phyloP scores from a whole-genome alignment of 2,113 vertebrate species.

The Hyperoodon ampullatus region DNA sequence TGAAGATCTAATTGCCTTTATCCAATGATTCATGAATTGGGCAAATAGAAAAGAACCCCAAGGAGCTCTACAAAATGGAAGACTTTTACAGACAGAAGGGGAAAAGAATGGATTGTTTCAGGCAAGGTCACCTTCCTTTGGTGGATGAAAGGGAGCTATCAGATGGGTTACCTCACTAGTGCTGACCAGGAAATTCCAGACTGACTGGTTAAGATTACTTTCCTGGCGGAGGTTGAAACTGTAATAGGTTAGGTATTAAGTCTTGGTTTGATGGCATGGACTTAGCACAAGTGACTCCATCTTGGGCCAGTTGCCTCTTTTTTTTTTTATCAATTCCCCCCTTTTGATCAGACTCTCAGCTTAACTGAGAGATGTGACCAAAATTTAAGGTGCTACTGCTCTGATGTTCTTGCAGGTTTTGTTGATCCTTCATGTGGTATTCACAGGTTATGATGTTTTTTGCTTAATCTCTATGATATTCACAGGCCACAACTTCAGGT shows the following conservation, averaged over 20 bases:
- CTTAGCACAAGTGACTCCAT: not conserved
- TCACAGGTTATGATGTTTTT: not conserved
- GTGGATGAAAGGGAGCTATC: not conserved
- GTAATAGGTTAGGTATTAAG: not conserved
- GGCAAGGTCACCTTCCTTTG: not conserved
- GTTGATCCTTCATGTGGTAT: not conserved
- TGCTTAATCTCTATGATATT: not conserved
- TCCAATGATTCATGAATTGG: not conserved
- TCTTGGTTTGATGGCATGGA: not conserved
- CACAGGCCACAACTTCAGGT: not conserved
- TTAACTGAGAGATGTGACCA: not conserved
- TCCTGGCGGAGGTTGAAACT: not conserved
- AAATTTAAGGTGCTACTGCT: not conserved
- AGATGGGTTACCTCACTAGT: not conserved
- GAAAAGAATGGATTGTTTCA: not conserved
- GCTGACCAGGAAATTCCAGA: not conserved
- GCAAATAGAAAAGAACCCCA: not conserved
- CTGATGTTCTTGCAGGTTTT: not conserved
- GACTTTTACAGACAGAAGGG: not conserved
- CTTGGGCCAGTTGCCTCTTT: not conserved
- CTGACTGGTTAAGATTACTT: not conserved
- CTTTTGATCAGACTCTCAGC: not conserved
- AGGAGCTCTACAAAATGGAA: not conserved
- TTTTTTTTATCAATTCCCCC: not conserved
- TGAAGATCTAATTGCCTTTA: not conserved